Evolutionary conservation across 2,888 invertebrate genomes (phyloP).

Genomic region (Omphaloscelis lunosa): DNA sequence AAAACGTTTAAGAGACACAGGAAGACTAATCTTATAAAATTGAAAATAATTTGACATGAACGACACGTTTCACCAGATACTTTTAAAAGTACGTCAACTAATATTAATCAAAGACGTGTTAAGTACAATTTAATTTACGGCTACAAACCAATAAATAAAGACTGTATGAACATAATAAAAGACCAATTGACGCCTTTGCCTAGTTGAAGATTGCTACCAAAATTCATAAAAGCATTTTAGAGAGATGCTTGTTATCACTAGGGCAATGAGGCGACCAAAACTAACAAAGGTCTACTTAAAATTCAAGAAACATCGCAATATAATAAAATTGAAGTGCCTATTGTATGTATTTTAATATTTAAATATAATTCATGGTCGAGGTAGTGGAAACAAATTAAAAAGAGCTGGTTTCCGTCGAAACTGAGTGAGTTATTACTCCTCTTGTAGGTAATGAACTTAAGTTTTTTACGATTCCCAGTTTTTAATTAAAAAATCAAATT

Average conservation of each 20-base stretch:
- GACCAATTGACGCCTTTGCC: neutral
- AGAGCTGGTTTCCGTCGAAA: constrained; percentile 61
- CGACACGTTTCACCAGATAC: neutral
- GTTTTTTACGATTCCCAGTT: constrained; percentile 56
- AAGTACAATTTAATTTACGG: neutral
- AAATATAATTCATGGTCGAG: constrained; percentile 62
- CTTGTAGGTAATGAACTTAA: constrained; percentile 57
- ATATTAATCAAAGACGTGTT: neutral
- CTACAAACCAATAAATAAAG: neutral
- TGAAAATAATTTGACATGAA: neutral
- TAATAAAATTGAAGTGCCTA: constrained; percentile 66
- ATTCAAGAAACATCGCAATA: constrained; percentile 61
- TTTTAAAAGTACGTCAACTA: neutral
- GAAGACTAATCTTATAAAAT: constrained; percentile 8
- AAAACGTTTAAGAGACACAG: constrained; percentile 16
- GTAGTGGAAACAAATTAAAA: constrained; percentile 56
- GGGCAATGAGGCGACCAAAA: constrained; percentile 35
- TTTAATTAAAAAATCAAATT: constrained; percentile 59
- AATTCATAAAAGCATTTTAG: constrained; percentile 7
- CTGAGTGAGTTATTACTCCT: constrained; percentile 60
- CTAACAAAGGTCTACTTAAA: constrained; percentile 48
- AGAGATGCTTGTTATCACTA: constrained; percentile 28
- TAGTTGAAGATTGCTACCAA: constrained; percentile 8
- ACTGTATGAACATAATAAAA: neutral
- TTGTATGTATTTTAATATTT: constrained; percentile 68